phyloP scores from a whole-genome alignment of 2,797 vertebrate species.

The Halcyon leucocephala region DNA sequence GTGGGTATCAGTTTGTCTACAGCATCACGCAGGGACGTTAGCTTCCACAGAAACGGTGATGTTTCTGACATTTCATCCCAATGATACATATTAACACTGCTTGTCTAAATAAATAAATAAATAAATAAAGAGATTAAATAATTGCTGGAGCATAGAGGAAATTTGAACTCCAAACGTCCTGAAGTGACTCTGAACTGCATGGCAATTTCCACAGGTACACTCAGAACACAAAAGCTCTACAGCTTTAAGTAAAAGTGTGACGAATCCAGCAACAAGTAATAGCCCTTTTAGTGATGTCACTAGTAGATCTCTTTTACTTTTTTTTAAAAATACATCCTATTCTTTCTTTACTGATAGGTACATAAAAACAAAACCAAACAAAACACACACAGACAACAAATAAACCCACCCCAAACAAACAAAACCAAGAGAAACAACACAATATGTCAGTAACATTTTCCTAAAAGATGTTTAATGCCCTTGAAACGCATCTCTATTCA shows the following conservation, averaged over 20 bases:
- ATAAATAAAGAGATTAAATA: not conserved
- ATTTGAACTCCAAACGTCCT: not conserved
- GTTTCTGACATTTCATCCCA: not conserved
- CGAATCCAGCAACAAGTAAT: not conserved
- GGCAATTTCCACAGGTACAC: not conserved
- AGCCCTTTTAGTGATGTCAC: not conserved
- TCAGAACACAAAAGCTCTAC: not conserved
- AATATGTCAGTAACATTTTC: not conserved
- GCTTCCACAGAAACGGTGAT: not conserved
- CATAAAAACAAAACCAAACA: not conserved
- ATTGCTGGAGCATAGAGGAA: accelerated
- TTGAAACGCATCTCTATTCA: not conserved
- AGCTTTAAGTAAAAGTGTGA: not conserved
- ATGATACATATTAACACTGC: not conserved
- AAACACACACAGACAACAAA: too few species aligned
- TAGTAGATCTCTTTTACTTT: not conserved
- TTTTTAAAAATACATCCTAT: not conserved
- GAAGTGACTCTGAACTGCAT: not conserved
- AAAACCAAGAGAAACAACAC: not conserved
- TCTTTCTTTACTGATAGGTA: not conserved
- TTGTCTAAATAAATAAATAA: not conserved
- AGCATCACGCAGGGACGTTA: not conserved
- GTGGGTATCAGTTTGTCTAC: not conserved
- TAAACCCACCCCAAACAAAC: too few species aligned
- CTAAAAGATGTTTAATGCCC: not conserved